Percentiles rank a stretch among this genome's conserved stretches.
phyloP scores from a whole-genome alignment of 2,888 invertebrate species.

The Nephrotoma appendiculata region DNA sequence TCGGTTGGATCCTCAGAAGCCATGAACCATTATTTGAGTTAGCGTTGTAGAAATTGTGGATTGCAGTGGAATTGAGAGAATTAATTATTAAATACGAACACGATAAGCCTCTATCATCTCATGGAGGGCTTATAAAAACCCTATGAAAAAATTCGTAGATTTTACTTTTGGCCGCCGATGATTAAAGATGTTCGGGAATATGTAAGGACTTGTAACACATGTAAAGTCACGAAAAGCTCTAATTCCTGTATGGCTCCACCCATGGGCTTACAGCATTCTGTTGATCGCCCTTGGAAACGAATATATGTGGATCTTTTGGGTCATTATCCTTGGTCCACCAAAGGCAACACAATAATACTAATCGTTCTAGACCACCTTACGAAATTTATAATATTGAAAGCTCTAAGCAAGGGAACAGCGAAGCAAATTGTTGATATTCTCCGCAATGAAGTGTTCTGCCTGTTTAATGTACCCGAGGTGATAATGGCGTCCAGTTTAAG shows the following conservation, averaged over 20 bases:
- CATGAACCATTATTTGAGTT: neutral
- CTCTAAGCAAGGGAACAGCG: slow-evolving; percentile 5
- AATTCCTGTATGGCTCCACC: slow-evolving; percentile 3
- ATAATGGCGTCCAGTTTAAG: slow-evolving; percentile 18
- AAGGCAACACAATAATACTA: slow-evolving; percentile 6
- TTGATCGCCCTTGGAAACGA: neutral
- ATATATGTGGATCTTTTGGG: neutral
- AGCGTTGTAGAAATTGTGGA: slow-evolving; percentile 1
- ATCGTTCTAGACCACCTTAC: slow-evolving; percentile 9
- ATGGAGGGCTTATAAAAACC: too few species aligned
- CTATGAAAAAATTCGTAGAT: too few species aligned
- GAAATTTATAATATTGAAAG: slow-evolving; percentile 9
- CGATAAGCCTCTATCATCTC: neutral
- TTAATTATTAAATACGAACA: neutral
- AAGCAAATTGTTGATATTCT: slow-evolving; percentile 3
- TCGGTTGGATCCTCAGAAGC: neutral
- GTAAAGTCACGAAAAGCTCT: slow-evolving; percentile 7
- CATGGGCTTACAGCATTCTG: slow-evolving; percentile 6
- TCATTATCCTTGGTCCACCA: neutral
- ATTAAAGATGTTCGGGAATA: slow-evolving; percentile 4
- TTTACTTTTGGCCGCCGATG: slow-evolving; percentile 9
- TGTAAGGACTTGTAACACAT: slow-evolving; percentile 9
- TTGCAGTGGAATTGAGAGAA: neutral
- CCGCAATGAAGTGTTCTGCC: slow-evolving; percentile 15
- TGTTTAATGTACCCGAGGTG: neutral